phyloP scores from a whole-genome alignment of 2,113 vertebrate species.

The Australoheros scitulus region DNA sequence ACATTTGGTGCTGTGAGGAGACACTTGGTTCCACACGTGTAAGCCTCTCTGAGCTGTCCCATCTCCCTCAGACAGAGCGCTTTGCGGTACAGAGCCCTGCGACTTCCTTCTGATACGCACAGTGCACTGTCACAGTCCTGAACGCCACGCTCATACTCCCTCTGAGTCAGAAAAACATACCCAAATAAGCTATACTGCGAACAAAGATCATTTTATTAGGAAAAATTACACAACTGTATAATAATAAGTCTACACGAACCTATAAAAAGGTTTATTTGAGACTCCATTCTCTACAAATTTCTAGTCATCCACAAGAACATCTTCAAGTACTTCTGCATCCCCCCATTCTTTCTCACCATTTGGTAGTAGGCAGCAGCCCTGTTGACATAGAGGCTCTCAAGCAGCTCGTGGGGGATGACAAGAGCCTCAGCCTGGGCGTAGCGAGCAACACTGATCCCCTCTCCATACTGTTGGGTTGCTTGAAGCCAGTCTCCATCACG shows the following conservation, averaged over 20 bases:
- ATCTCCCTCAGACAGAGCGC: conserved; percentile 89
- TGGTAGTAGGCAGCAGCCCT: conserved; percentile 91
- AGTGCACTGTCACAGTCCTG: conserved; percentile 95
- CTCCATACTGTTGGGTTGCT: conserved; percentile 89
- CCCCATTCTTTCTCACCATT: conserved; percentile 80
- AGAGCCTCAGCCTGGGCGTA: conserved; percentile 93
- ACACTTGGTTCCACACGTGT: conserved; percentile 94
- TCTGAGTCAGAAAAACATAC: conserved; percentile 71
- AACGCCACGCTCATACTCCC: conserved; percentile 88
- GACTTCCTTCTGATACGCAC: conserved; percentile 87
- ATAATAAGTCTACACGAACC: neutral
- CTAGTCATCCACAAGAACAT: neutral
- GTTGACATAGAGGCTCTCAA: conserved; percentile 94
- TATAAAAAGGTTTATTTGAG: neutral
- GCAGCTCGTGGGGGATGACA: conserved; percentile 87
- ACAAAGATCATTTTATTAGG: neutral
- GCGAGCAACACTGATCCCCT: conserved; percentile 92
- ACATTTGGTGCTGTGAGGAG: conserved; percentile 93
- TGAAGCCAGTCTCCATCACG: conserved; percentile 90
- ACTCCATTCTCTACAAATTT: neutral
- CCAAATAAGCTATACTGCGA: neutral
- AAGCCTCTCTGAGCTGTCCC: conserved; percentile 92
- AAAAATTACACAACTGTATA: neutral
- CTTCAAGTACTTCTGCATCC: neutral
- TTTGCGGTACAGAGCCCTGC: conserved; percentile 92